A percentile compares a stretch with the other conserved stretches of the same genome.
phyloP scores from a whole-genome alignment of 2,797 vertebrate species.

The Betta splendens region DNA sequence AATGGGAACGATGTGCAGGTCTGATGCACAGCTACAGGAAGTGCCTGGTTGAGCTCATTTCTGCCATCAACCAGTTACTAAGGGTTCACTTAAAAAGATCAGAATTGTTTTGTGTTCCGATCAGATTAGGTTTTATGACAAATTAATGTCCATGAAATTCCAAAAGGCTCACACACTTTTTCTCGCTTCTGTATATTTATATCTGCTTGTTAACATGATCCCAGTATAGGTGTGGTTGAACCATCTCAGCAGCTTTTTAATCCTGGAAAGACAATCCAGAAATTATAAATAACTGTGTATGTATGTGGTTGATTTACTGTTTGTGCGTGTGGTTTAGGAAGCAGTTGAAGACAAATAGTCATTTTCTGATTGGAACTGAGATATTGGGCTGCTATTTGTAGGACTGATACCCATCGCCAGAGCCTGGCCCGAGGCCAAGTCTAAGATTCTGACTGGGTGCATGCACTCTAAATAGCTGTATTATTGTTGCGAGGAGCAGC shows the following conservation, averaged over 20 bases:
- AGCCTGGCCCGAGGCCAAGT: slow-evolving; percentile 57
- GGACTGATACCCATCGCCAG: slow-evolving; percentile 75
- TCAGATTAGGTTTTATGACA: too few relatives aligned
- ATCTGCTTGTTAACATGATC: slow-evolving; percentile 9
- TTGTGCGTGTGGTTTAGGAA: slow-evolving; percentile 66
- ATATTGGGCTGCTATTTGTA: slow-evolving; percentile 80
- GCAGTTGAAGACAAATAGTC: slow-evolving; percentile 66
- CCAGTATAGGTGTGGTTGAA: slow-evolving; percentile 30
- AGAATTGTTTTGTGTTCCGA: too few relatives aligned
- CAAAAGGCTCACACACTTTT: too few relatives aligned
- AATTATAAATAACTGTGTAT: slow-evolving; percentile 20
- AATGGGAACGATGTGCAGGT: too few relatives aligned
- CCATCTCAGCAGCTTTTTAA: slow-evolving; percentile 54
- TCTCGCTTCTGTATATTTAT: too few relatives aligned
- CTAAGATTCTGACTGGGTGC: slow-evolving; percentile 35
- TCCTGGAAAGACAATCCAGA: slow-evolving; percentile 43
- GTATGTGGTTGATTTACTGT: neutral
- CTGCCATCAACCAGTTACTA: too few relatives aligned
- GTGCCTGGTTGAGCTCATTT: too few relatives aligned
- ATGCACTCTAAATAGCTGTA: slow-evolving; percentile 42
- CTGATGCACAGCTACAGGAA: too few relatives aligned
- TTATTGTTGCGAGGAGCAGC: neutral
- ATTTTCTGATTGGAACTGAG: slow-evolving; percentile 72
- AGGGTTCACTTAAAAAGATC: too few relatives aligned
- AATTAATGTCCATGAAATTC: too few relatives aligned